phyloP scores from a whole-genome alignment of 2,888 invertebrate species.

The Epinotia ramella region DNA sequence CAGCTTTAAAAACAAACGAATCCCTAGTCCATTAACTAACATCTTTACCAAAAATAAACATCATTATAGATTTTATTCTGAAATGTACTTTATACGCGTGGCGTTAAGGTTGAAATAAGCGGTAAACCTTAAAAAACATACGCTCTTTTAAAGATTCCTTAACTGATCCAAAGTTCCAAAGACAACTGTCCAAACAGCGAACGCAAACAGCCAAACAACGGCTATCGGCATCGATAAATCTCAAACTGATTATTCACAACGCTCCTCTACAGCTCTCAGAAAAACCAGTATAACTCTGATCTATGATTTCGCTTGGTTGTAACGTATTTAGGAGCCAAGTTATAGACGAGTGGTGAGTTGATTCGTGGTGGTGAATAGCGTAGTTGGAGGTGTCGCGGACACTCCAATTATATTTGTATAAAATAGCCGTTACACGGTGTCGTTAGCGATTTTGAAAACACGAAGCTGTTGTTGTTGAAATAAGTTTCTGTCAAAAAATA shows the following conservation, averaged over 20 bases:
- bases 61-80: neutral
- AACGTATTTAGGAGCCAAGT: neutral
- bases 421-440: constrained; percentile 79
- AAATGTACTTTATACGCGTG: neutral
- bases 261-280: neutral
- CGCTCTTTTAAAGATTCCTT: neutral
- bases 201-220: constrained; percentile 32
- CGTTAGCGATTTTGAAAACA: constrained; percentile 51
- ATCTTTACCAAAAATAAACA: neutral
- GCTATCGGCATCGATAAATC: constrained; percentile 40
- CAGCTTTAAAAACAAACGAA: neutral
- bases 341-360: neutral
- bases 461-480: neutral
- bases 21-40: constrained; percentile 4
- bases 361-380: neutral
- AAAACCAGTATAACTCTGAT: neutral
- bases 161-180: constrained; percentile 22
- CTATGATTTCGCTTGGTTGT: neutral
- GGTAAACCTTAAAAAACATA: neutral
- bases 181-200: constrained; percentile 39
- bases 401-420: constrained; percentile 81
- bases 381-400: constrained; percentile 8
- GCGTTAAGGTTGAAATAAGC: neutral
- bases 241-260: constrained; percentile 14
- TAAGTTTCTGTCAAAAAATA: no score